phyloP scores from a whole-genome alignment of 2,888 invertebrate genomes.

The Disparrhopalites patrizii region DNA sequence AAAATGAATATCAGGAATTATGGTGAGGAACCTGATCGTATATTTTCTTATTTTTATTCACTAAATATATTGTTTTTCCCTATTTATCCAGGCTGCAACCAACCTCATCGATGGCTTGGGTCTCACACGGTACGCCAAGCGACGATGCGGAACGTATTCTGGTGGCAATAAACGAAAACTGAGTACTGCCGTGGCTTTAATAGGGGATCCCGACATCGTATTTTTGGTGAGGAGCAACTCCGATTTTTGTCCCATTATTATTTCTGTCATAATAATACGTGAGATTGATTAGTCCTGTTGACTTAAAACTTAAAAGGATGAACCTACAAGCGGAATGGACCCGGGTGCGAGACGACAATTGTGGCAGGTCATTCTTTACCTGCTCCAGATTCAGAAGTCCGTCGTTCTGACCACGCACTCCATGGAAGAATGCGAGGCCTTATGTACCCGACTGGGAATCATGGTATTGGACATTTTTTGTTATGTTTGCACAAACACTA shows the following conservation, averaged over 20 bases:
- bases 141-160: conserved; percentile 53
- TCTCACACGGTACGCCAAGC: conserved; percentile 57
- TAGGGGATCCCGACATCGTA: conserved; percentile 66
- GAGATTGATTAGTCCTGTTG: background rate
- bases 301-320: conserved; percentile 55
- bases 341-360: conserved; percentile 62
- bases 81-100: conserved; percentile 58
- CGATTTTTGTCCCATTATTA: too few relatives aligned
- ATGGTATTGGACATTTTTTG: conserved; percentile 51
- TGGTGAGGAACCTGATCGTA: too few relatives aligned
- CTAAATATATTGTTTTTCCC: too few relatives aligned
- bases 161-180: conserved; percentile 79
- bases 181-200: conserved; percentile 72
- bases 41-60: too few relatives aligned
- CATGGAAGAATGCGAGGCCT: conserved; percentile 59
- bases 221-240: conserved; percentile 55
- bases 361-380: conserved; percentile 58
- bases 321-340: conserved; percentile 67
- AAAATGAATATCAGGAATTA: too few relatives aligned
- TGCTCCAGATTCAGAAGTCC: conserved; percentile 59
- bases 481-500: too few relatives aligned
- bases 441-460: conserved; percentile 56
- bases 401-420: conserved; percentile 69
- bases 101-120: conserved; percentile 62
- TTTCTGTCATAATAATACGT: too few relatives aligned